phyloP scores from a whole-genome alignment of 1,140 invertebrate genomes.

The Probaryconus sp. region DNA sequence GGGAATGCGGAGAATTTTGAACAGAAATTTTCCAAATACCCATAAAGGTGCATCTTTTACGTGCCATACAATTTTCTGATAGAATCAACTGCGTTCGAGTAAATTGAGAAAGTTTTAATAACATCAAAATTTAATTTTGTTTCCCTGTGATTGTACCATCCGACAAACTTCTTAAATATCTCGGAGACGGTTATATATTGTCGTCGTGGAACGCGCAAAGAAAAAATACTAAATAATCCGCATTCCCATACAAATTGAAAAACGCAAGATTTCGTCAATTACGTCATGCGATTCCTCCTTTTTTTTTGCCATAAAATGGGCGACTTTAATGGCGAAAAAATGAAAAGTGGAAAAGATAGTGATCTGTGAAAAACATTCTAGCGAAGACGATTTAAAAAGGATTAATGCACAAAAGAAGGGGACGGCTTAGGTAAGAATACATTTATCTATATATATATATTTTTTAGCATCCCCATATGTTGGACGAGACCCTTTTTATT shows the following conservation, averaged over 20 bases:
- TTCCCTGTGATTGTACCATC: conserved; percentile 9
- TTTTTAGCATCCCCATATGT: neutral
- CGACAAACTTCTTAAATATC: conserved; percentile 13
- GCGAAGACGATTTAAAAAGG: conserved; percentile 1
- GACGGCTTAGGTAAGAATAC: neutral
- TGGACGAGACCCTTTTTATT: conserved; percentile 10
- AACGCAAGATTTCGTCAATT: no score
- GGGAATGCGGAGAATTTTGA: no score
- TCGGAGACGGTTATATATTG: neutral
- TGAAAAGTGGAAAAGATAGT: no score
- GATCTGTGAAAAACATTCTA: no score
- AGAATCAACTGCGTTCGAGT: conserved; percentile 10
- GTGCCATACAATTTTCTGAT: conserved; percentile 7
- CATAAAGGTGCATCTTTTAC: neutral
- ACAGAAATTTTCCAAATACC: conserved; percentile 2
- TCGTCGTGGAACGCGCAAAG: no score
- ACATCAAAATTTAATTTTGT: conserved; percentile 17
- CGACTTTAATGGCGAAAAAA: no score
- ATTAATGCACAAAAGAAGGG: conserved; percentile 10
- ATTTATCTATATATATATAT: no score
- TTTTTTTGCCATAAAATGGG: no score
- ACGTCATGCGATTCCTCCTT: no score
- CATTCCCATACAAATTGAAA: neutral
- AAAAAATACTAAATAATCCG: no score
- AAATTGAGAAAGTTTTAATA: conserved; percentile 23